These are phyloP conservation scores for Hirtodrosophila confusa DNA, from an alignment of 2,888 invertebrate genomes.

Conservation along the genomic window DNA sequence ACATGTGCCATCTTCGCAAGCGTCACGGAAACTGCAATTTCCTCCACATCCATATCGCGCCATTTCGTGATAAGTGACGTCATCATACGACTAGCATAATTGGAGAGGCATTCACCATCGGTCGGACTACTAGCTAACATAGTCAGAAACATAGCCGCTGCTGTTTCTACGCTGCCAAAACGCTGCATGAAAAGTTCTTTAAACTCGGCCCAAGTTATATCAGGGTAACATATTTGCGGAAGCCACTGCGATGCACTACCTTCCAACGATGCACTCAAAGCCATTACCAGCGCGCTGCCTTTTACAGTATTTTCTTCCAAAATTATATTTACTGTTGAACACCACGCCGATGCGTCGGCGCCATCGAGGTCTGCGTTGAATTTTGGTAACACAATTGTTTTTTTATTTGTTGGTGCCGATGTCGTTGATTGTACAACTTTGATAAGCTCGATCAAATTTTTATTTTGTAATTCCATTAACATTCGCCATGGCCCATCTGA, in stretches of 20 bases:
- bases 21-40: too few species aligned
- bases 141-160: too few species aligned
- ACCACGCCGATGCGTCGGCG: slow-evolving; percentile 1
- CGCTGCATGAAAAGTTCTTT: background rate
- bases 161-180: too few species aligned
- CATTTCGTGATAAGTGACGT: too few species aligned
- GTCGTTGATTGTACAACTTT: background rate
- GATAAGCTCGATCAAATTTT: background rate
- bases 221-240: background rate
- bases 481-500: background rate
- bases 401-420: background rate
- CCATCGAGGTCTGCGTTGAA: background rate
- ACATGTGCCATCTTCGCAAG: too few species aligned
- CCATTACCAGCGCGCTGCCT: slow-evolving; percentile 4
- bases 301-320: background rate
- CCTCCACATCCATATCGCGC: too few species aligned
- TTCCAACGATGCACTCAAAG: slow-evolving; percentile 2
- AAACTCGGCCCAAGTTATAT: background rate
- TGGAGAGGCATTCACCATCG: too few species aligned
- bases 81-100: too few species aligned
- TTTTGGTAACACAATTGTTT: too few species aligned
- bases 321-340: background rate
- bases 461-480: background rate
- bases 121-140: too few species aligned
- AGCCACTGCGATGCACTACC: background rate